Evolutionary conservation across 2,113 vertebrate species (phyloP).

Genomic region (Chroicocephalus ridibundus): DNA sequence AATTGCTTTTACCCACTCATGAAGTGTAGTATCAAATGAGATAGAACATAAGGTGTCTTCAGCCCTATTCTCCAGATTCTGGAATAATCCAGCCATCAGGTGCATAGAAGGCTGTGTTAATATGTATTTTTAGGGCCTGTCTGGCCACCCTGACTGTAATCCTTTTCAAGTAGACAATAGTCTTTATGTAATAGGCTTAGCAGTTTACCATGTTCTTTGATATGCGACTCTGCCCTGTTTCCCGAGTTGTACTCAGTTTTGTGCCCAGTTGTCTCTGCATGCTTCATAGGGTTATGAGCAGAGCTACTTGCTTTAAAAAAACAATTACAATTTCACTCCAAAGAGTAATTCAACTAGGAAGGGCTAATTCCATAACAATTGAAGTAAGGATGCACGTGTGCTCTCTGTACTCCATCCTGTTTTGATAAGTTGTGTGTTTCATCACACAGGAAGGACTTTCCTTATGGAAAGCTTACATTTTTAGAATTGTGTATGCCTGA

Average conservation of each 20-base stretch:
- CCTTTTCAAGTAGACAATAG: background rate
- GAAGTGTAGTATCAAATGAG: background rate
- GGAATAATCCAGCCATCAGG: background rate
- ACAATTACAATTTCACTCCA: background rate
- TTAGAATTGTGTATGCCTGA: background rate
- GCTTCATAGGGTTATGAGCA: background rate
- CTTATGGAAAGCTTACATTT: conserved; percentile 15
- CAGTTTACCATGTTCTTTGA: background rate
- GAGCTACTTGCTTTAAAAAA: background rate
- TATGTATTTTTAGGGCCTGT: background rate
- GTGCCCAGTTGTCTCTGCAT: background rate
- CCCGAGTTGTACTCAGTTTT: background rate
- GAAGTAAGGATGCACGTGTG: conserved; percentile 30
- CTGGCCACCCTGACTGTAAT: background rate
- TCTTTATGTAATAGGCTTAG: background rate
- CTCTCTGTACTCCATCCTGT: conserved; percentile 33
- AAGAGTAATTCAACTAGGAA: conserved; percentile 20
- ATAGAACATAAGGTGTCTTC: background rate
- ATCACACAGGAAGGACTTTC: conserved; percentile 34
- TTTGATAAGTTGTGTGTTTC: background rate
- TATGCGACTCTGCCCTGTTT: background rate
- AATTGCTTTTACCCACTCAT: background rate
- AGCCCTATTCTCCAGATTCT: background rate
- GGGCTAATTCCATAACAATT: background rate
- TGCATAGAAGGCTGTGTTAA: background rate